phyloP scores from a whole-genome alignment of 2,113 vertebrate species.

The Acrocephalus arundinaceus region DNA sequence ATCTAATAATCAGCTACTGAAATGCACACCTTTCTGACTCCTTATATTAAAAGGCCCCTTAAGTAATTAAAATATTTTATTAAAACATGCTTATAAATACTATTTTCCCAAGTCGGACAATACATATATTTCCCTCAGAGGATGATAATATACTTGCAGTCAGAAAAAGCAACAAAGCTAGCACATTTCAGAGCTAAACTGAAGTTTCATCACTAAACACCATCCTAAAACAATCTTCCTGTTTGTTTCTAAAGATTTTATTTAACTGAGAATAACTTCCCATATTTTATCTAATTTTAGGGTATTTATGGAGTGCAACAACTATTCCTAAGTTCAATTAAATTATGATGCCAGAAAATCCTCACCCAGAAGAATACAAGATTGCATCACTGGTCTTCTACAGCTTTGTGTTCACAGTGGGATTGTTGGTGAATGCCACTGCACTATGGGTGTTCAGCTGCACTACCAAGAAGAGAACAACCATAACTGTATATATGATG shows the following conservation, averaged over 20 bases:
- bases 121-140: not conserved
- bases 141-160: not conserved
- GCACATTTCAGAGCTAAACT: not conserved
- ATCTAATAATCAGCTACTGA: not conserved
- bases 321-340: not conserved
- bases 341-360: conserved; percentile 6
- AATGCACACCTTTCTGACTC: not conserved
- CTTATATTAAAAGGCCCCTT: not conserved
- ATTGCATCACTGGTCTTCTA: conserved; percentile 86
- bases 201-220: not conserved
- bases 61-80: not conserved
- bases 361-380: conserved; percentile 80
- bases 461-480: conserved; percentile 93
- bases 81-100: not conserved
- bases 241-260: not conserved
- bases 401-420: conserved; percentile 82
- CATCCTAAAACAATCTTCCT: not conserved
- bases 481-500: conserved; percentile 94
- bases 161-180: not conserved
- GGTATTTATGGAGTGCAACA: not conserved
- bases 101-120: not conserved
- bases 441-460: conserved; percentile 96
- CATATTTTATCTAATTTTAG: not conserved
- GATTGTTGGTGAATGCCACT: conserved; percentile 86
- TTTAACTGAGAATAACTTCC: not conserved